These are phyloP conservation scores for Etheostoma spectabile DNA, from an alignment of 2,113 vertebrate genomes.

Conservation along the genomic window DNA sequence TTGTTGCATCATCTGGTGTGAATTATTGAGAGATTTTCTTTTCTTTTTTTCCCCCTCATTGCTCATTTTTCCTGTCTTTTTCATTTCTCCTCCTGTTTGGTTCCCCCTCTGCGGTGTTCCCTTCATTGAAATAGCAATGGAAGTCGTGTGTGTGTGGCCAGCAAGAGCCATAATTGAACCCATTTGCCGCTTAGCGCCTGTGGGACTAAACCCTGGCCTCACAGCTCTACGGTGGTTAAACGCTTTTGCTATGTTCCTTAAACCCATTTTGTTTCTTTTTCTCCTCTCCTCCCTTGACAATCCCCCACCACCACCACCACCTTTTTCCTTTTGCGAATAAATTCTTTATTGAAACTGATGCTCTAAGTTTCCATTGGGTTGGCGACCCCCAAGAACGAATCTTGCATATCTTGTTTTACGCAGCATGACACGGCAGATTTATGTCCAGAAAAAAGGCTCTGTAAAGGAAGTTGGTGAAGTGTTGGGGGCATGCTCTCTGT, in stretches of 20 bases:
- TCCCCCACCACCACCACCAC: background rate
- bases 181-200: constrained; percentile 85
- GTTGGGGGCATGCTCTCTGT: constrained; percentile 54
- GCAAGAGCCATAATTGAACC: constrained; percentile 84
- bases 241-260: constrained; percentile 79
- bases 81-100: constrained; percentile 70
- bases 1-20: constrained; percentile 80
- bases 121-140: constrained; percentile 80
- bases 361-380: constrained; percentile 63
- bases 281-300: constrained; percentile 34
- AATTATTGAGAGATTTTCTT: constrained; percentile 75
- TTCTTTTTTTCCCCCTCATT: constrained; percentile 29
- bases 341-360: constrained; percentile 75
- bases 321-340: constrained; percentile 52
- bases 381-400: constrained; percentile 49
- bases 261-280: constrained; percentile 71
- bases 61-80: constrained; percentile 73
- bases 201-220: constrained; percentile 82
- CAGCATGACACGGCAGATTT: constrained; percentile 71
- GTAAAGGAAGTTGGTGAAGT: constrained; percentile 61
- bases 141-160: constrained; percentile 78
- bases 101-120: constrained; percentile 65
- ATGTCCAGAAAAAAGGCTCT: constrained; percentile 32
- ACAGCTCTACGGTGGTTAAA: constrained; percentile 76
- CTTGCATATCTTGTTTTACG: constrained; percentile 61